Base-by-base conservation (phyloP, 2,888 invertebrate species). In the Rhingia campestris region DNA sequence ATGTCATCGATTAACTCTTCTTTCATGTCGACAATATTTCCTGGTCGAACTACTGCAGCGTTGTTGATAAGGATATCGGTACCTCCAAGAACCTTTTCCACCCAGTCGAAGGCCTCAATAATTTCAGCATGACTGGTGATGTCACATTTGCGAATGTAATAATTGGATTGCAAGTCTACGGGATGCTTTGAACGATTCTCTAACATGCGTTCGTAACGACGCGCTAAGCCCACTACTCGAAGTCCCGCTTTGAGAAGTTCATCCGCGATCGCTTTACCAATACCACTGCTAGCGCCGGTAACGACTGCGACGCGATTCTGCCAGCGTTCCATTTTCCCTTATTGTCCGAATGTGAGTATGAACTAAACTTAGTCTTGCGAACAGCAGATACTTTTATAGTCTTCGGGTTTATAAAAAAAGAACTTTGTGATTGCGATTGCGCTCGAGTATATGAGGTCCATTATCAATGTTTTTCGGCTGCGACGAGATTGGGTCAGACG, bases 231-330 rank as follows among this genome's bases (percentile, higher is more conserved):
- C 0, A 93, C 90, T 0, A 93, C 93, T 53, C 90, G 91, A 86
- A 93, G 87, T 4, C 93, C 93, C 12, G 89, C 88, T 69, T 89
- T 87, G 0, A 91, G 91, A 7, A 93, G 88, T 35, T 89, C 88
- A 59, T 87, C 87, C 0, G 89, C 89, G 41, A 92, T 90, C 2
- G 90, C 91, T 7, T 91, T 92, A 12, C 92, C 94, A 66, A 94
- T 93, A 2, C 94, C 94, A 0, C 91, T 90, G 88, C 93, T 93
- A 4, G 93, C 93, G 7, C 94, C 94, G 0, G 93, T 94, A 72
- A 94, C 93, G 32, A 94, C 91, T 0, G 93, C 94, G 0, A 93
- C 92, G 86, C 92, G 92, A 39, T 92, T 93, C 0, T 86, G 82
- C 93, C 93, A 94, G 32, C 93, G 92, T 10, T 94, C 92, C 91